Evolutionary conservation across 1,140 invertebrate species (phyloP).

Genomic region (Tyrophagus putrescentiae): DNA sequence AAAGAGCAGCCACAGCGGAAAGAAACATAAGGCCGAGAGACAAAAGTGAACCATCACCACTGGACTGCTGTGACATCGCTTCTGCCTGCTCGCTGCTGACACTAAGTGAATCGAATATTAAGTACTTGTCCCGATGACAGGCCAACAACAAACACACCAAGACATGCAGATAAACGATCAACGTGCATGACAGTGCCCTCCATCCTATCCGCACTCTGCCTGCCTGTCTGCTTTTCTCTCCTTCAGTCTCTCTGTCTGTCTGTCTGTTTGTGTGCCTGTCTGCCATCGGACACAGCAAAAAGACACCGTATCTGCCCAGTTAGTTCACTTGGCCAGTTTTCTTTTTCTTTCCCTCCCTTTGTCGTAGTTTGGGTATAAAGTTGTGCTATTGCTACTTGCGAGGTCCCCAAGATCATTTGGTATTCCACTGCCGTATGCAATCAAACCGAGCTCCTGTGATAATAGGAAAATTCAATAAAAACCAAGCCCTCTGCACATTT

Average conservation of each 20-base stretch:
- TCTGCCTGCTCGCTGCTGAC: background rate
- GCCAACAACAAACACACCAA: background rate
- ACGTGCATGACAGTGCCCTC: background rate
- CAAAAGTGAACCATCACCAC: constrained; percentile 10
- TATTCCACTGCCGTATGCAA: constrained; percentile 4
- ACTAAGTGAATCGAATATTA: constrained; percentile 16
- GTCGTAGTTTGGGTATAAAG: too few relatives aligned
- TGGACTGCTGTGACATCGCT: constrained; percentile 5
- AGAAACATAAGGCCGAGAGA: constrained; percentile 12
- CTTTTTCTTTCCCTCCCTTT: too few relatives aligned
- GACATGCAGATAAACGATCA: constrained; percentile 8
- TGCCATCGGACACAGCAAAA: too few relatives aligned
- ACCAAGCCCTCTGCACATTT: too few relatives aligned
- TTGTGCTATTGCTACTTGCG: too few relatives aligned
- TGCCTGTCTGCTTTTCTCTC: too few relatives aligned
- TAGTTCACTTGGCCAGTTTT: too few relatives aligned
- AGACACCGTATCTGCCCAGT: too few relatives aligned
- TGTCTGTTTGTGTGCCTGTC: too few relatives aligned
- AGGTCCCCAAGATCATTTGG: background rate
- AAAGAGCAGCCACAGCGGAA: background rate
- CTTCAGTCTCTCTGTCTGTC: too few relatives aligned
- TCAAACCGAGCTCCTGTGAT: background rate
- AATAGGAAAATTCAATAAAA: constrained; percentile 6
- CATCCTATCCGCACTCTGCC: background rate
- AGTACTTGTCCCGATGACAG: constrained; percentile 13